Percentiles rank a stretch among this genome's conserved stretches.
Conservation (phyloP, 2,888 invertebrate species). For the Tuta absoluta region DNA sequence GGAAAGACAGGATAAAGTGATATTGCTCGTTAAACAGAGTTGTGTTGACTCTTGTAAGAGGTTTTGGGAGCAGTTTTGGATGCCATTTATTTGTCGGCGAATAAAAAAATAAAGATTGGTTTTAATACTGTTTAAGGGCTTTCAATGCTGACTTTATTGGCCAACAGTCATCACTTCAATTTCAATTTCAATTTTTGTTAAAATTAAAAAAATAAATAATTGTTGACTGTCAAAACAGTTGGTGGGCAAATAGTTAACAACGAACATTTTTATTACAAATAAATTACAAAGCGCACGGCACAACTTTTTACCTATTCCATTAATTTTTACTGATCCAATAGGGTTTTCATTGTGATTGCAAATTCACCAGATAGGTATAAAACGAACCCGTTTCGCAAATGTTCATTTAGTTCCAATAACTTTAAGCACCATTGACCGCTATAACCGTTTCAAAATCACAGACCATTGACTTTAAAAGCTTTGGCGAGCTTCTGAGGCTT, state of each 20-base stretch:
- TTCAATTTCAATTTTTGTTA: no score
- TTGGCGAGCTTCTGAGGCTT: not conserved
- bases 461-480: slow-evolving; percentile 8
- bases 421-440: slow-evolving; percentile 2
- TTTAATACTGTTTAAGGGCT: not conserved
- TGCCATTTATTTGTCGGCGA: not conserved
- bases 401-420: slow-evolving; percentile 6
- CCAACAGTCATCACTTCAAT: no score
- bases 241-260: no score
- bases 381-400: not conserved
- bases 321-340: no score
- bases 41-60: not conserved
- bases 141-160: no score
- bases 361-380: no score
- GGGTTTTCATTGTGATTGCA: no score
- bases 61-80: not conserved
- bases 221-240: no score
- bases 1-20: slow-evolving; percentile 18
- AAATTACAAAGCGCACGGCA: no score
- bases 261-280: no score
- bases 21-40: slow-evolving; percentile 9
- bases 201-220: no score
- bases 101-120: not conserved
- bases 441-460: slow-evolving; percentile 6
- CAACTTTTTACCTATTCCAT: no score